These are phyloP conservation scores for Drosophila buzzatii DNA, from an alignment of 2,888 invertebrate species.

Conservation along the genomic window DNA sequence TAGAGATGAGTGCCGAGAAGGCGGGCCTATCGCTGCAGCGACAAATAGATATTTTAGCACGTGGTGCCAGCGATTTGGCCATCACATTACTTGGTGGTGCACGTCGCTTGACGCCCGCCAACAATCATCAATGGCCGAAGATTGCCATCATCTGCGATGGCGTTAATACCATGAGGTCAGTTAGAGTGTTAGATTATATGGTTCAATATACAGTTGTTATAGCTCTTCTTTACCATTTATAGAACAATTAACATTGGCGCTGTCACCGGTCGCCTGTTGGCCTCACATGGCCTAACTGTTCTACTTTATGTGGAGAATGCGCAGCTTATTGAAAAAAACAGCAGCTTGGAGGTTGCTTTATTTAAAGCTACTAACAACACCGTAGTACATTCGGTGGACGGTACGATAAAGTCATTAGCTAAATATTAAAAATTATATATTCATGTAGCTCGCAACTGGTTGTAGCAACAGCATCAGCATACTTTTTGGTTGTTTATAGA, in stretches of 20 bases:
- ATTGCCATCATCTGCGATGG: slow-evolving; percentile 90
- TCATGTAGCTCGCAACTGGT: too few relatives aligned
- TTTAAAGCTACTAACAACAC: slow-evolving; percentile 89
- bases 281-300: slow-evolving; percentile 92
- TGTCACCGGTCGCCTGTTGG: slow-evolving; percentile 91
- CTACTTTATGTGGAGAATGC: slow-evolving; percentile 87
- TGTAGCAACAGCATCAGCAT: too few relatives aligned
- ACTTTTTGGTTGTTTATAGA: too few relatives aligned
- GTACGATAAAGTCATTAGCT: slow-evolving; percentile 55
- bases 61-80: slow-evolving; percentile 94
- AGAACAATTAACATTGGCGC: slow-evolving; percentile 89
- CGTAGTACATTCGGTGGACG: slow-evolving; percentile 86
- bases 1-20: slow-evolving; percentile 90
- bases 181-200: neutral
- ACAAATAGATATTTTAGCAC: slow-evolving; percentile 91
- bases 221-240: neutral
- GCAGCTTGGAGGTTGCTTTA: slow-evolving; percentile 87
- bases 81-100: slow-evolving; percentile 93
- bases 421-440: neutral
- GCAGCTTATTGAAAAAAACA: slow-evolving; percentile 85
- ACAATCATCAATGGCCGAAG: slow-evolving; percentile 94
- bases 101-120: slow-evolving; percentile 92
- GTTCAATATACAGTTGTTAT: neutral
- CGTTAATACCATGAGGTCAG: slow-evolving; percentile 58
- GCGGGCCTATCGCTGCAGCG: slow-evolving; percentile 89